Evolutionary conservation across 1,140 invertebrate species (phyloP), one percentile per base, ranked within the genome.

Genomic region (Chironomus tepperi): DNA sequence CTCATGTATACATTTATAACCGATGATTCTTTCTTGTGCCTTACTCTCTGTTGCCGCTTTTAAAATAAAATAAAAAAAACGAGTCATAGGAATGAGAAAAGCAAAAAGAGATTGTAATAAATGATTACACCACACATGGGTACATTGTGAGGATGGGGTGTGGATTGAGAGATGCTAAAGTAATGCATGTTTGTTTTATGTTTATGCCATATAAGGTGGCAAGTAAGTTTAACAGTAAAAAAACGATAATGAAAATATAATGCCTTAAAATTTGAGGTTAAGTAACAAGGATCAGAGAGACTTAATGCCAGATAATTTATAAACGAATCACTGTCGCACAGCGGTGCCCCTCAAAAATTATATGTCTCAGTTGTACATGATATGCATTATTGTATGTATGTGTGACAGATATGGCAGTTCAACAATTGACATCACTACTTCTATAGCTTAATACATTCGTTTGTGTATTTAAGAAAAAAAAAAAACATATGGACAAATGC

Each of bases 181-280:
- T 34, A 5, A 34, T 34, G 24, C 24, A 34, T 34, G 24, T 34
- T 34, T 34, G 24, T 5, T 34, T 34, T 34, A 34, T 34, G 24
- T 34, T n/a, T n/a, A 5, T 34, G 24, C 24, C 24, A 34, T 34
- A 5, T 34, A 34, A 34, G 24, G 24, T 34, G 24, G 24, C n/a
- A n/a, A n/a, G 24, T 34, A 34, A 34, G 24, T 34, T n/a, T 34
- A 34, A 34, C 24, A 34, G 24, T 34, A 34, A 34, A n/a, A n/a
- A n/a, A 34, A 34, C 24, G 24, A 34, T 57, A 57, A 57, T 57
- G 47, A 57, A 57, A 57, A 57, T 57, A 57, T 57, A 57, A 57
- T 57, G 47, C 47, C 47, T 57, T 57, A 57, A 57, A 57, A 57
- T 57, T 57, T 57, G 47, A 57, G 47, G 47, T 57, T 57, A 57